These are phyloP conservation scores for Cynopterus sphinx DNA, from an alignment of 2,797 vertebrate genomes.

Conservation along the genomic window DNA sequence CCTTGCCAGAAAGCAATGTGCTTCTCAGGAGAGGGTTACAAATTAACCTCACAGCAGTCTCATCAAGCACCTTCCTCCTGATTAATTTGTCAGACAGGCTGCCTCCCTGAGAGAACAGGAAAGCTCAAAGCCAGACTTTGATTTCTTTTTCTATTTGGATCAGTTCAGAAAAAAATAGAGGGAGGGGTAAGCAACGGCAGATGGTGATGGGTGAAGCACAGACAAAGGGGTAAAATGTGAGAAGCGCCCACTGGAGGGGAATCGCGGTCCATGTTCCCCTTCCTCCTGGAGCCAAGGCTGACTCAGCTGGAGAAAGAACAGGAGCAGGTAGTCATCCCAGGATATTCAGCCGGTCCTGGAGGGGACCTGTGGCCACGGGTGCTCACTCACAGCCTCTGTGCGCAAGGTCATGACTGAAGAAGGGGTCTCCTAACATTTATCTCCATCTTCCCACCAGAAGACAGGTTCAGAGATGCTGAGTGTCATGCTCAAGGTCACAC, in stretches of 20 bases:
- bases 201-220: neutral
- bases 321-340: neutral
- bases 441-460: neutral
- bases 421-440: neutral
- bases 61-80: conserved; percentile 20
- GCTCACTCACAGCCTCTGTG: neutral
- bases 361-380: neutral
- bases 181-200: neutral
- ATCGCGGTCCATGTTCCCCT: neutral
- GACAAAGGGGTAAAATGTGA: neutral
- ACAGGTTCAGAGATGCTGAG: neutral
- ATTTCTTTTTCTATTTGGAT: neutral
- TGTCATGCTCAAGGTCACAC: neutral
- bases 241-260: neutral
- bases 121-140: neutral
- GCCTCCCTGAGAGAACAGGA: neutral
- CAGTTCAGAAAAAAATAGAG: neutral
- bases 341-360: neutral
- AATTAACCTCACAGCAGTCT: conserved; percentile 35
- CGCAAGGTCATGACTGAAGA: neutral
- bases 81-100: conserved; percentile 16
- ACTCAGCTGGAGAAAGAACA: neutral
- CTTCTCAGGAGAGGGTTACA: neutral
- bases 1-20: neutral
- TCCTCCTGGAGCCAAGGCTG: neutral